Percentiles rank a stretch among this genome's conserved stretches.
Conservation (phyloP, 2,113 vertebrate genomes). For the Thymallus thymallus region DNA sequence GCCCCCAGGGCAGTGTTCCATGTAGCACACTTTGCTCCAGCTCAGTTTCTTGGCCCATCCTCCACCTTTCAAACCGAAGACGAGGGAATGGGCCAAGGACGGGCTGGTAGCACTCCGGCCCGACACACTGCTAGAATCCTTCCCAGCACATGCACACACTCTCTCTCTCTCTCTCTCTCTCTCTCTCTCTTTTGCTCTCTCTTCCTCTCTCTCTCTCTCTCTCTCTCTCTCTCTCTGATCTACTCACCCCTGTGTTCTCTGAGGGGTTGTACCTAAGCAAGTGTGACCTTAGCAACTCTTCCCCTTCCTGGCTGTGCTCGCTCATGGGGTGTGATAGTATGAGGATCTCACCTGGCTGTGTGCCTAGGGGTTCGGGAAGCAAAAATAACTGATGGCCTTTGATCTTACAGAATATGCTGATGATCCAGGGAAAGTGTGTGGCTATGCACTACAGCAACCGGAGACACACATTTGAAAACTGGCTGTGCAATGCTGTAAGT, state of each 20-base stretch:
- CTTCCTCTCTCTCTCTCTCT: background rate
- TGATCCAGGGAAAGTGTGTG: slow-evolving; percentile 94
- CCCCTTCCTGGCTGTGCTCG: slow-evolving; percentile 74
- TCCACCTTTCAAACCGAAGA: slow-evolving; percentile 42
- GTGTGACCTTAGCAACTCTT: slow-evolving; percentile 80
- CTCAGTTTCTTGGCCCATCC: slow-evolving; percentile 72
- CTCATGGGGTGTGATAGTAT: slow-evolving; percentile 76
- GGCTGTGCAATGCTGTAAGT: slow-evolving; percentile 97
- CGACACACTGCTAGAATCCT: slow-evolving; percentile 56
- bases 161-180: too few relatives aligned
- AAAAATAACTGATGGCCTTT: slow-evolving; percentile 74
- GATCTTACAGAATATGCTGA: slow-evolving; percentile 93
- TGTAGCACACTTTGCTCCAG: slow-evolving; percentile 75
- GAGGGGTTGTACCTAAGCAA: slow-evolving; percentile 68
- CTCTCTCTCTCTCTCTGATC: slow-evolving; percentile 28
- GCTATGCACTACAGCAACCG: slow-evolving; percentile 99
- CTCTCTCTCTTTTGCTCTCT: slow-evolving; percentile 15
- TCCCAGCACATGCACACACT: slow-evolving; percentile 17
- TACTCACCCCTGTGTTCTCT: slow-evolving; percentile 18
- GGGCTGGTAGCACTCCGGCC: slow-evolving; percentile 63
- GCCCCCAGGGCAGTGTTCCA: slow-evolving; percentile 29
- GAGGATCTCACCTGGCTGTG: slow-evolving; percentile 46
- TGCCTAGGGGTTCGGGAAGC: slow-evolving; percentile 71
- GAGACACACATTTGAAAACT: slow-evolving; percentile 97
- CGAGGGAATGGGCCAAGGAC: slow-evolving; percentile 46